Percentiles rank a stretch among this genome's conserved stretches.
Evolutionary conservation across 2,797 vertebrate genomes (phyloP).

Genomic region (Oceanodroma leucorhoa): DNA sequence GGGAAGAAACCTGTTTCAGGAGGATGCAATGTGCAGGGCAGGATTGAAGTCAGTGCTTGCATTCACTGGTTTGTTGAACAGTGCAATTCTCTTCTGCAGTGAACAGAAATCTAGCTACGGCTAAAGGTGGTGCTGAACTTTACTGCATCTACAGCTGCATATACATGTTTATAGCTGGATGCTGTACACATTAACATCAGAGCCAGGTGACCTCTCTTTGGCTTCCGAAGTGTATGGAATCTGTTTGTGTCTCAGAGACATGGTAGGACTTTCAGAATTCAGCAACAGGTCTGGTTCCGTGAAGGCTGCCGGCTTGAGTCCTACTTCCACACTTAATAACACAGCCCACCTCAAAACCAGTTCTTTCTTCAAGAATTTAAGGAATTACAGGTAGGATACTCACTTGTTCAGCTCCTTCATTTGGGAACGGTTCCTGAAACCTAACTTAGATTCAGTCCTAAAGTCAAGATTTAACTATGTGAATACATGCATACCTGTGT

Average conservation of each 20-base stretch:
- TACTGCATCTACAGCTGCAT: not conserved
- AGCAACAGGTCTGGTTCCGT: not conserved
- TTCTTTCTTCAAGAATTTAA: not conserved
- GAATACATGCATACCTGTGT: not conserved
- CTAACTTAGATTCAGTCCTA: not conserved
- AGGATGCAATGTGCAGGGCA: not conserved
- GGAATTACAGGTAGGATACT: not conserved
- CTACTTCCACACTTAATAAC: not conserved
- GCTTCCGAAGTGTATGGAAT: fast-evolving
- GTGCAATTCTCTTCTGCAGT: not conserved
- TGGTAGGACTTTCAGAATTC: not conserved
- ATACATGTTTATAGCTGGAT: not conserved
- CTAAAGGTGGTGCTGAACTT: not conserved
- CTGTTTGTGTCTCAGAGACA: not conserved
- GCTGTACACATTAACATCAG: not conserved
- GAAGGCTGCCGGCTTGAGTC: not conserved
- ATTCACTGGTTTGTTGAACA: not conserved
- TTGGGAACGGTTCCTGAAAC: not conserved
- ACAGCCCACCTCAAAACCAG: not conserved
- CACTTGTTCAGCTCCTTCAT: not conserved
- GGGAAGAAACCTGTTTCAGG: not conserved
- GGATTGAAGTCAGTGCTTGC: not conserved
- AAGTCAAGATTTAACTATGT: not conserved
- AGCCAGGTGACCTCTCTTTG: not conserved
- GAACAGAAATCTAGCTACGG: not conserved